A percentile compares a stretch with the other conserved stretches of the same genome.
These are phyloP conservation scores for Propsilocerus akamusi DNA, from an alignment of 1,140 invertebrate species.

Conservation along the genomic window DNA sequence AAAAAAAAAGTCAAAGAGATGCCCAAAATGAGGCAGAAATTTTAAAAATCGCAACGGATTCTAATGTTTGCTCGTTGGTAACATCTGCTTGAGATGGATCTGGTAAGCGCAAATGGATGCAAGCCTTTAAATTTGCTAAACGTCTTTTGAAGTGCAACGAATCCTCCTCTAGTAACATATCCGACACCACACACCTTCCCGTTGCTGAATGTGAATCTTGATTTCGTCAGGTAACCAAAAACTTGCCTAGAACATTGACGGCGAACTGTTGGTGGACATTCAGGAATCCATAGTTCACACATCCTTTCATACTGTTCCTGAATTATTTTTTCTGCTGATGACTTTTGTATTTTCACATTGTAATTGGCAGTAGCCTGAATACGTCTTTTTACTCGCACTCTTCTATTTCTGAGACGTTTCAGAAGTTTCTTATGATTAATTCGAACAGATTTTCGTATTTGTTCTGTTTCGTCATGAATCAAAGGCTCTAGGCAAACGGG, in stretches of 20 bases:
- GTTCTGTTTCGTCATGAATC: conserved; percentile 35
- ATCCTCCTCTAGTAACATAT: conserved; percentile 37
- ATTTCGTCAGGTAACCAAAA: conserved; percentile 51
- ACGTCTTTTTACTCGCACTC: conserved; percentile 28
- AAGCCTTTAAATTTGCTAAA: conserved; percentile 7
- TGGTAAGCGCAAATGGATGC: not conserved
- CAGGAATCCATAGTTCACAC: conserved; percentile 46
- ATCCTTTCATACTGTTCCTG: conserved; percentile 36
- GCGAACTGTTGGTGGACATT: conserved; percentile 29
- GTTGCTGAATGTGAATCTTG: conserved; percentile 47
- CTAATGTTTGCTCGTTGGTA: too few relatives aligned
- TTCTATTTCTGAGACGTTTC: conserved; percentile 34
- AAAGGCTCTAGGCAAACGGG: conserved; percentile 31
- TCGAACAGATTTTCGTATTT: conserved; percentile 32
- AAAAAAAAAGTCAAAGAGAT: too few relatives aligned
- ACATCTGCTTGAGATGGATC: too few relatives aligned
- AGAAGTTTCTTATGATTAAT: conserved; percentile 34
- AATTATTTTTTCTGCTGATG: conserved; percentile 22
- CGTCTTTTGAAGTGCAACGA: conserved; percentile 24
- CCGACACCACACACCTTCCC: conserved; percentile 42
- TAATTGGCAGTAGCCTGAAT: conserved; percentile 13
- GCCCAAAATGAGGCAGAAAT: too few relatives aligned
- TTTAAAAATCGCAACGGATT: too few relatives aligned
- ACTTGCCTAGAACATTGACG: conserved; percentile 40
- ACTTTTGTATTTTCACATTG: conserved; percentile 16